Evolutionary conservation across 2,113 vertebrate genomes (phyloP), one percentile per base, ranked within the genome.

Genomic region (Lipophrys pholis): DNA sequence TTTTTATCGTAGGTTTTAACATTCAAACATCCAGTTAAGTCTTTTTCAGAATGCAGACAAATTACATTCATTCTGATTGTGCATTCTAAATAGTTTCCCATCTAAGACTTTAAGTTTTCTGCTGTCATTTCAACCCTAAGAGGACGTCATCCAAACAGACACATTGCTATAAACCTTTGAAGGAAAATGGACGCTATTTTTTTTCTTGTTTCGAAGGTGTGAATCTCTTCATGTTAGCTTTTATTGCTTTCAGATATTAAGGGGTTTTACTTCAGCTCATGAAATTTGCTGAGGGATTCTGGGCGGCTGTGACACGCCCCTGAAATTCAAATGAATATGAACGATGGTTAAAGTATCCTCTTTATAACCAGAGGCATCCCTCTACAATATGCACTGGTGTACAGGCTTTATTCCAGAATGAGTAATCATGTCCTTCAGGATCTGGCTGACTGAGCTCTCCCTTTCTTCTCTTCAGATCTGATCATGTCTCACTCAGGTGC

Each of bases 401-500:
- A 30, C 21, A 30, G 21, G 21, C 2, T 30, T 30, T 30, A 4
- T 30, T 30, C 21, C 21, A 30, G 21, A 30, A 2, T 30, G 21
- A 30, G 21, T 30, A 4, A 30, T 30, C 21, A 30, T 30, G 2
- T 30, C 21, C 21, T 30, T 30, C 21, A 4, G 21, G 21, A 30
- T 30, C 21, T 49, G 40, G 1, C n/a, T 55, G 17, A 39, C 16
- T 72, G 30, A 57, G 43, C 45, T 49, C 71, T 10, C 73, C 2
- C 9, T 49, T 49, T 82, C 52, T 70, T 69, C 48, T 79, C 60
- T 68, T 9, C 17, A 88, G 87, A 85, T 82, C 76, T 73, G 76
- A 89, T 75, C 84, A 95, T 95, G 94, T 95, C 95, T 88, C 95
- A 94, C 85, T 93, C 93, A 51, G 94, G 91, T 84, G 92, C 91